Evolutionary conservation across 2,797 vertebrate genomes (phyloP).

Genomic region (Sebastes miniatus): DNA sequence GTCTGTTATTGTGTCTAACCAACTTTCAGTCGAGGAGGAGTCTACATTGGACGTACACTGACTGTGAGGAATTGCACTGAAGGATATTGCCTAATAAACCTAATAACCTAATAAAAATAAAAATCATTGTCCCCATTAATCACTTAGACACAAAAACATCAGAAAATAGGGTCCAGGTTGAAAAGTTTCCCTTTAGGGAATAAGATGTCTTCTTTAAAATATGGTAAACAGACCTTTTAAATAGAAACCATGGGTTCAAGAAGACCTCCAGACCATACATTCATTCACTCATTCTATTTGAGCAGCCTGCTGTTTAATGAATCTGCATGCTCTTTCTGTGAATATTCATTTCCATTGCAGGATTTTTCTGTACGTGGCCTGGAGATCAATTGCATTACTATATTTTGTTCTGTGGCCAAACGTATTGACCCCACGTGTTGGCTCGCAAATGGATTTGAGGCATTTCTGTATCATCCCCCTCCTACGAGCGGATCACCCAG

Average conservation of each 20-base stretch:
- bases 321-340: not conserved
- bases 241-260: not conserved
- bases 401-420: not conserved
- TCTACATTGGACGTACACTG: not conserved
- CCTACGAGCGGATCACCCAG: not conserved
- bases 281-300: not conserved
- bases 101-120: not conserved
- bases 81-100: not conserved
- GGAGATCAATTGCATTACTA: not conserved
- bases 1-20: no score
- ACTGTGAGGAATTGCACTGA: not conserved
- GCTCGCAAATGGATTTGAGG: not conserved
- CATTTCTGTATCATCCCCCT: not conserved
- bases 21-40: no score
- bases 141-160: no score
- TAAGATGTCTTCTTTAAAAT: not conserved
- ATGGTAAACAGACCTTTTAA: not conserved
- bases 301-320: not conserved
- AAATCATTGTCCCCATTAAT: not conserved
- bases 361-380: not conserved
- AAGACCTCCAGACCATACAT: not conserved
- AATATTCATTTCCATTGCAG: not conserved
- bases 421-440: not conserved
- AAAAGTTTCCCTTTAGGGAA: not conserved
- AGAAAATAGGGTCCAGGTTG: not conserved